Percentiles rank a stretch among this genome's conserved stretches.
Evolutionary conservation across 2,113 vertebrate genomes (phyloP).

Genomic region (Narcine bancroftii): DNA sequence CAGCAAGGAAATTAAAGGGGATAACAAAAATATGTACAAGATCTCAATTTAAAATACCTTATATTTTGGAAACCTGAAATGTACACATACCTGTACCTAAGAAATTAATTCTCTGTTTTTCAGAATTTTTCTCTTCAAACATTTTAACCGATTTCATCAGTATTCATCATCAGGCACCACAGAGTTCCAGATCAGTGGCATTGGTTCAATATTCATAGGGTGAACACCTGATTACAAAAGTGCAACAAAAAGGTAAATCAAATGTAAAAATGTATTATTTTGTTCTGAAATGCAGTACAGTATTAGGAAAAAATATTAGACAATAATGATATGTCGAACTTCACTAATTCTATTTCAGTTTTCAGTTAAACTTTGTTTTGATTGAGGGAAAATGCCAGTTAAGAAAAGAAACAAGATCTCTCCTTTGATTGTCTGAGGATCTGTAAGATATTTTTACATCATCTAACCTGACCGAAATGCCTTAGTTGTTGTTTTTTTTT

Average conservation of each 20-base stretch:
- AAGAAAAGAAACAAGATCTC: not conserved
- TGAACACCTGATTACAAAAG: constrained; percentile 37
- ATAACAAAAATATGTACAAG: not conserved
- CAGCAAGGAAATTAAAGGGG: not conserved
- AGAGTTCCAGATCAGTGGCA: constrained; percentile 39
- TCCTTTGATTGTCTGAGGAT: not conserved
- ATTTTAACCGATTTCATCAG: constrained; percentile 39
- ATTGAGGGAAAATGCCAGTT: not conserved
- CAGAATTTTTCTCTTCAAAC: not conserved
- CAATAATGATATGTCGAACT: not conserved
- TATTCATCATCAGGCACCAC: constrained; percentile 38
- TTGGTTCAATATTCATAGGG: constrained; percentile 39
- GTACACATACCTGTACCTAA: not conserved
- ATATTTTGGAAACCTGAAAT: not conserved
- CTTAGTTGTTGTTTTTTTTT: not conserved
- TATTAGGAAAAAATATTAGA: not conserved
- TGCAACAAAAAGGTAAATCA: constrained; percentile 39
- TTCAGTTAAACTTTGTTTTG: not conserved
- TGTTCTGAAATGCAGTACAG: not conserved
- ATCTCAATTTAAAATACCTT: not conserved
- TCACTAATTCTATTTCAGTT: not conserved
- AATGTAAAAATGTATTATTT: too few species aligned
- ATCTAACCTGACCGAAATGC: not conserved
- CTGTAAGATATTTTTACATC: not conserved
- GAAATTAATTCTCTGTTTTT: not conserved